Percentiles rank a stretch among this genome's conserved stretches.
Evolutionary conservation across 2,113 vertebrate genomes (phyloP).

Genomic region (Rostratula benghalensis): DNA sequence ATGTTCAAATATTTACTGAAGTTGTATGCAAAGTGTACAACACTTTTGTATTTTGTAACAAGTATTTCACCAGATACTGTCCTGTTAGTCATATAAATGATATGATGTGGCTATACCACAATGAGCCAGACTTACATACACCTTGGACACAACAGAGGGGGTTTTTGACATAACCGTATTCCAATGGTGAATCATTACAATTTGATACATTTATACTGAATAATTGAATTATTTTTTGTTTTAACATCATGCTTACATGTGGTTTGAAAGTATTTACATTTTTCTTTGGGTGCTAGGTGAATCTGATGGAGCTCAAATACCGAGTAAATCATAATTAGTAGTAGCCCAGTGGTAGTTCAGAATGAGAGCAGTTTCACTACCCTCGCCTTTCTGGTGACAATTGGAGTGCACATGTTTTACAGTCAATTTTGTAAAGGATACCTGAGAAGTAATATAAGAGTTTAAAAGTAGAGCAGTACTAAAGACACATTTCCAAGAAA

Average conservation of each 20-base stretch:
- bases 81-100: background rate
- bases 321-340: background rate
- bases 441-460: background rate
- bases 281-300: background rate
- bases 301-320: background rate
- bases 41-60: background rate
- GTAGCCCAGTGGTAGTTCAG: background rate
- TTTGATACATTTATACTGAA: background rate
- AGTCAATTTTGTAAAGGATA: background rate
- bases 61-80: background rate
- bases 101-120: background rate
- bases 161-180: background rate
- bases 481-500: slow-evolving; percentile 9
- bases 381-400: background rate
- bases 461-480: background rate
- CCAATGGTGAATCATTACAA: background rate
- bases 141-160: background rate
- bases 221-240: background rate
- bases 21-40: background rate
- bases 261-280: background rate
- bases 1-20: background rate
- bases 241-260: background rate
- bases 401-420: background rate
- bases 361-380: background rate
- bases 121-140: background rate